These are phyloP conservation scores for Podocnemis expansa DNA, from an alignment of 2,113 vertebrate species.

Conservation along the genomic window DNA sequence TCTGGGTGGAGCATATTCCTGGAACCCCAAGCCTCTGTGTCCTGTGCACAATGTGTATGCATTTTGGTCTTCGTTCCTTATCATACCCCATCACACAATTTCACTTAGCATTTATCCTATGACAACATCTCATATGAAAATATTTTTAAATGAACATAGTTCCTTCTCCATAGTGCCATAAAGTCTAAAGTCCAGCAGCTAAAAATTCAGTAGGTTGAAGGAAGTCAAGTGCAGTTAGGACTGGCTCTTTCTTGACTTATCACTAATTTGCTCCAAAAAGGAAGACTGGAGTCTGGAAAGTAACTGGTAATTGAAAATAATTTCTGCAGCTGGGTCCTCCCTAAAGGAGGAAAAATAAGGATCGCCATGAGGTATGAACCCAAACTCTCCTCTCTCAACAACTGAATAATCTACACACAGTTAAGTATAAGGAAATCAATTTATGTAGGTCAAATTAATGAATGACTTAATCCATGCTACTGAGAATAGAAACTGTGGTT, in stretches of 20 bases:
- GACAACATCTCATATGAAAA: neutral
- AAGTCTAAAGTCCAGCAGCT: neutral
- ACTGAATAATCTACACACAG: neutral
- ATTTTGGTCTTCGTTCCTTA: neutral
- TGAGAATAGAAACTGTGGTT: neutral
- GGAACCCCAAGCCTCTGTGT: too few relatives aligned
- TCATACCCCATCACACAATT: neutral
- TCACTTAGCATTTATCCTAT: neutral
- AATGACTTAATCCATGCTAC: neutral
- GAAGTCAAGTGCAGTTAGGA: neutral
- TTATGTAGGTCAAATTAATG: neutral
- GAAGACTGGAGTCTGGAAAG: accelerated
- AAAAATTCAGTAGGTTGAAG: accelerated
- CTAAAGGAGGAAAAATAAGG: neutral
- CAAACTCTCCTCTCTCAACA: neutral
- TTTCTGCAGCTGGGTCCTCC: neutral
- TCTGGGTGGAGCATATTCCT: too few relatives aligned
- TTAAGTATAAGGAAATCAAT: neutral
- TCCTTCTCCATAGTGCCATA: neutral
- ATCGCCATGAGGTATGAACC: accelerated
- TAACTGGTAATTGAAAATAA: neutral
- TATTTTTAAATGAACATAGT: neutral
- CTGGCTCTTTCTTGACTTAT: neutral
- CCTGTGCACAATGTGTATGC: neutral
- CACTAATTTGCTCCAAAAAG: neutral